phyloP scores from a whole-genome alignment of 2,797 vertebrate genomes.

The Lepidocolaptes lacrymiger region DNA sequence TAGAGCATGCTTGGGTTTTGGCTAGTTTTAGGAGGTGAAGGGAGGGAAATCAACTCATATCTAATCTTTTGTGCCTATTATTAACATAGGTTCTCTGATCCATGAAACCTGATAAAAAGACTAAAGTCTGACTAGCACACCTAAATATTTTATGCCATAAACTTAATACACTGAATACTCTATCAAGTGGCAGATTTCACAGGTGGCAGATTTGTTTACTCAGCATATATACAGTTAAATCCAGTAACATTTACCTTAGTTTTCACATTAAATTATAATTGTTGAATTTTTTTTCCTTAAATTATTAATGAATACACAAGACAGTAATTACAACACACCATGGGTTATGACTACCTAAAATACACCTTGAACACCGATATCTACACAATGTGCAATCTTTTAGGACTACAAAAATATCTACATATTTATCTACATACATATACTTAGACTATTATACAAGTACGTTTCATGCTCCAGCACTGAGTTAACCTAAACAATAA shows the following conservation, averaged over 20 bases:
- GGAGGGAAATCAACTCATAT: background rate
- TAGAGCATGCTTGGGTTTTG: background rate
- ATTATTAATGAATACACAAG: background rate
- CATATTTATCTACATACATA: background rate
- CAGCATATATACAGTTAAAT: background rate
- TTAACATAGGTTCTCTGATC: background rate
- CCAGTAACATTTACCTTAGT: background rate
- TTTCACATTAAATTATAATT: background rate
- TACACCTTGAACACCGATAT: background rate
- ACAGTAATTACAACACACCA: background rate
- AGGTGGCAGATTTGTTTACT: background rate
- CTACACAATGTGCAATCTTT: background rate
- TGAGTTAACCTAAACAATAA: background rate
- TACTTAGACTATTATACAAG: background rate
- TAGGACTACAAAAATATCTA: background rate
- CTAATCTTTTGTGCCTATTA: background rate
- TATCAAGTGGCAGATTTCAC: background rate
- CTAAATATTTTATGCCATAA: background rate
- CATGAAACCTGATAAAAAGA: background rate
- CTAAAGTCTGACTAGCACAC: background rate
- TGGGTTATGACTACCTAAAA: background rate
- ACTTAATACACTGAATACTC: background rate
- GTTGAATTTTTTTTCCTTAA: background rate
- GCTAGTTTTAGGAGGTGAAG: rapidly evolving
- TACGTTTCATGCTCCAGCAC: background rate